Evolutionary conservation across 2,113 vertebrate species (phyloP), one percentile per base, ranked within the genome.

Genomic region (Takifugu flavidus): DNA sequence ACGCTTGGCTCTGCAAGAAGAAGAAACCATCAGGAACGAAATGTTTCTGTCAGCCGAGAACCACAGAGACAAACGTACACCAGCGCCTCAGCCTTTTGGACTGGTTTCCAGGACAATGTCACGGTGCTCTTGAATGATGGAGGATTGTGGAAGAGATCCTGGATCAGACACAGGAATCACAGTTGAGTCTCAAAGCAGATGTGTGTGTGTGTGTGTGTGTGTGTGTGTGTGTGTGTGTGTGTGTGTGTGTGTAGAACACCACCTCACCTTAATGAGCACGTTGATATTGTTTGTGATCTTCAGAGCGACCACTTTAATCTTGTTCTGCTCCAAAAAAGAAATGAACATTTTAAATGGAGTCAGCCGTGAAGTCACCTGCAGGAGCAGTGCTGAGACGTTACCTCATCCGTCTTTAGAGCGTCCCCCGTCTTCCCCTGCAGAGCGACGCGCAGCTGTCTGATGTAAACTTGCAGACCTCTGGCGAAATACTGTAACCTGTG

Each of bases 231-330:
- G 25, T 52, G 20, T n/a, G 8, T 4, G 20, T 8, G 20, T 20
- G n/a, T 1, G 13, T 47, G 25, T 52, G 20, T n/a, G 8, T 4
- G 20, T 8, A 29, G 27, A 15, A 15, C 13, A 26, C 13, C 0
- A 4, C 4, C 7, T 29, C 27, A 98, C 97, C 95, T 99, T 99
- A 83, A 99, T 99, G 82, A 99, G 93, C 85, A 99, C 89, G 56
- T 99, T 99, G 72, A 99, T 99, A 86, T 99, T 99, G 87, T 97
- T 99, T 53, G 96, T 99, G 89, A 99, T 99, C 92, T 99, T 99
- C 78, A 99, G 88, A 59, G 98, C 96, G 82, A 99, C 98, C 60
- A 99, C 98, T 92, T 99, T 99, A 74, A 99, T 99, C 90, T 98
- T 99, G 88, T 99, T 99, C 98, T 99, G 86, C 27, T 71, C 84